Percentiles rank a stretch among this genome's conserved stretches.
Conservation (phyloP, 2,888 invertebrate species). For the Noctua fimbriata region DNA sequence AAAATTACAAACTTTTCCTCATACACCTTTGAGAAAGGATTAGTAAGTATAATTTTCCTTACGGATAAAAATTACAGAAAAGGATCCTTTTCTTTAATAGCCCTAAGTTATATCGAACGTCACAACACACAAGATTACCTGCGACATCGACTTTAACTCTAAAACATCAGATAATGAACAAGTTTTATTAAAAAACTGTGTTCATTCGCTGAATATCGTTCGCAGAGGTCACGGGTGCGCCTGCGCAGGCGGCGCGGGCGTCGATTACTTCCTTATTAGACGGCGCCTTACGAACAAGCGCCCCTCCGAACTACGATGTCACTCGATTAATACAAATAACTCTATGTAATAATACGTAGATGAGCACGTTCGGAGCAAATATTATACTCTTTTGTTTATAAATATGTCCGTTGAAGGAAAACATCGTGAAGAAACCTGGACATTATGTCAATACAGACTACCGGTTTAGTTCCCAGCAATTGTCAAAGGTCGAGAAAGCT, state of each 20-base stretch:
- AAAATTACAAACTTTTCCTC: neutral
- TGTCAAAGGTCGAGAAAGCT: too few relatives aligned
- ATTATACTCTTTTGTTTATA: slow-evolving; percentile 9
- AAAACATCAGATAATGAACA: neutral
- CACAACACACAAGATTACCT: neutral
- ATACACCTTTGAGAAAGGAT: neutral
- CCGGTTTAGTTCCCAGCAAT: neutral
- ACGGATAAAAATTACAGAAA: neutral
- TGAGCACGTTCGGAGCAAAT: slow-evolving; percentile 10
- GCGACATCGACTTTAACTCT: neutral
- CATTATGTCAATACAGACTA: too few relatives aligned
- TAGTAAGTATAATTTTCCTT: neutral
- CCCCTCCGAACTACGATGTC: slow-evolving; percentile 41
- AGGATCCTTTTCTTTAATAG: neutral
- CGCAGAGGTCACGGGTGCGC: slow-evolving; percentile 63
- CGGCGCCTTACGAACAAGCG: slow-evolving; percentile 62
- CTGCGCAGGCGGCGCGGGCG: slow-evolving; percentile 41
- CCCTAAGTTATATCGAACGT: neutral
- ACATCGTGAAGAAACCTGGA: neutral
- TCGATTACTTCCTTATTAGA: slow-evolving; percentile 69
- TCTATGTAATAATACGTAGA: slow-evolving; percentile 26
- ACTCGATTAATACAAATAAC: slow-evolving; percentile 42
- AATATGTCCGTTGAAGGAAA: neutral
- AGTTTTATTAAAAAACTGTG: slow-evolving; percentile 31
- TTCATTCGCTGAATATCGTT: slow-evolving; percentile 53